phyloP scores from a whole-genome alignment of 2,113 vertebrate species.

The Micromys minutus region DNA sequence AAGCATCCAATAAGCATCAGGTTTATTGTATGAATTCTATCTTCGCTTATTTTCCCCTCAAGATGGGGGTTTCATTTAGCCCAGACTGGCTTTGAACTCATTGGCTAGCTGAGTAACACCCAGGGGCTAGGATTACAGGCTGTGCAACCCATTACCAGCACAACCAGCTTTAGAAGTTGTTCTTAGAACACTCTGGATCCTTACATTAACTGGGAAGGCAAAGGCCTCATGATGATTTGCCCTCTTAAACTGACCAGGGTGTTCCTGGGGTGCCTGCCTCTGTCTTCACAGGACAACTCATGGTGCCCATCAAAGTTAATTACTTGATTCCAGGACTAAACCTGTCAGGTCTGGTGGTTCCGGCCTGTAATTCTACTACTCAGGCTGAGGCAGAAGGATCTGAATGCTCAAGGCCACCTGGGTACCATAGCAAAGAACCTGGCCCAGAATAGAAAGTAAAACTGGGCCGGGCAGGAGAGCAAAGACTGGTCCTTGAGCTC shows the following conservation, averaged over 20 bases:
- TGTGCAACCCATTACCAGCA: too few species aligned
- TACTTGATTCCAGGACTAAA: constrained; percentile 21
- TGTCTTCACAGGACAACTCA: background rate
- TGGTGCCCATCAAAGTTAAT: constrained; percentile 19
- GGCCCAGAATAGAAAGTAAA: background rate
- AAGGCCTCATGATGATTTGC: background rate
- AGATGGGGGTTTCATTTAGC: background rate
- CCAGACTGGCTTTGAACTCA: background rate
- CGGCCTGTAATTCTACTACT: background rate
- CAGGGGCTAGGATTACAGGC: background rate
- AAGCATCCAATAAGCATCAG: background rate
- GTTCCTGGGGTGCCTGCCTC: background rate
- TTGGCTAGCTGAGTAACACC: background rate
- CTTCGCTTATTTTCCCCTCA: background rate
- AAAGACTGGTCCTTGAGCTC: background rate
- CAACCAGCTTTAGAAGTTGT: constrained; percentile 6
- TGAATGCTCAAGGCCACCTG: background rate
- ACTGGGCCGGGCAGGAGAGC: background rate
- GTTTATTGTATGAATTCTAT: background rate
- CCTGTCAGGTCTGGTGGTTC: background rate
- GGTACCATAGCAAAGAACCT: background rate
- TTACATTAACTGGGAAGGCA: background rate
- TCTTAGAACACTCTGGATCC: background rate
- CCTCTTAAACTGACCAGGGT: constrained; percentile 20
- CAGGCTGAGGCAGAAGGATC: background rate